Evolutionary conservation across 2,888 invertebrate genomes (phyloP).

Genomic region (Bedellia somnulentella): DNA sequence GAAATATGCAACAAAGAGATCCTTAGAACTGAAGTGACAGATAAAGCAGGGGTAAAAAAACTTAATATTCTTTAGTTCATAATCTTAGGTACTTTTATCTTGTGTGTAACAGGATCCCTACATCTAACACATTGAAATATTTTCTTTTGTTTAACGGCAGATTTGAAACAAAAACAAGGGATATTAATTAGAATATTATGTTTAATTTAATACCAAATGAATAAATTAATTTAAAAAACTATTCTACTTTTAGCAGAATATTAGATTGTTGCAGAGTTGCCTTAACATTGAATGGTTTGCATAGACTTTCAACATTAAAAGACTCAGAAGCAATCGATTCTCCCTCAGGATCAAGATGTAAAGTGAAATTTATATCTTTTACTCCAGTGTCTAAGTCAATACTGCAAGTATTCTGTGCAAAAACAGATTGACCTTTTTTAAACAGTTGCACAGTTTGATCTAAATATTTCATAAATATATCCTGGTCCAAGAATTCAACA

Average conservation of each 20-base stretch:
- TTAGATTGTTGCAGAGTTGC: constrained; percentile 42
- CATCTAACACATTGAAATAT: too few relatives aligned
- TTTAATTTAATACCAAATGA: too few relatives aligned
- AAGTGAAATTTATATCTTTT: constrained; percentile 36
- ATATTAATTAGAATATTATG: too few relatives aligned
- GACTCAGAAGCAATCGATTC: constrained; percentile 40
- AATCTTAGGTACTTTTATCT: too few relatives aligned
- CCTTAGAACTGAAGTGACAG: too few relatives aligned
- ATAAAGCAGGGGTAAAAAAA: too few relatives aligned
- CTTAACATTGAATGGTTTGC: constrained; percentile 42
- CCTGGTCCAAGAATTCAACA: constrained; percentile 43
- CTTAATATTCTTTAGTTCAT: too few relatives aligned
- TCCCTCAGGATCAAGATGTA: constrained; percentile 36
- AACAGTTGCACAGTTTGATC: constrained; percentile 46
- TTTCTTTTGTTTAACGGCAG: too few relatives aligned
- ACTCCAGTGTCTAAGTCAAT: constrained; percentile 27
- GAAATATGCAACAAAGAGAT: too few relatives aligned
- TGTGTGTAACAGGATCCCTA: too few relatives aligned
- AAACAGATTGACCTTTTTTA: constrained; percentile 41
- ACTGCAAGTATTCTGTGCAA: constrained; percentile 33
- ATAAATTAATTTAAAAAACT: constrained; percentile 6
- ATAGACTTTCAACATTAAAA: constrained; percentile 39
- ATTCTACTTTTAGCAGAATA: constrained; percentile 36
- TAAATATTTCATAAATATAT: constrained; percentile 47
- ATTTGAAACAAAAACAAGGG: too few relatives aligned